Percentiles rank a stretch among this genome's conserved stretches.
phyloP scores from a whole-genome alignment of 2,888 invertebrate species.

The Athetis lepigone region DNA sequence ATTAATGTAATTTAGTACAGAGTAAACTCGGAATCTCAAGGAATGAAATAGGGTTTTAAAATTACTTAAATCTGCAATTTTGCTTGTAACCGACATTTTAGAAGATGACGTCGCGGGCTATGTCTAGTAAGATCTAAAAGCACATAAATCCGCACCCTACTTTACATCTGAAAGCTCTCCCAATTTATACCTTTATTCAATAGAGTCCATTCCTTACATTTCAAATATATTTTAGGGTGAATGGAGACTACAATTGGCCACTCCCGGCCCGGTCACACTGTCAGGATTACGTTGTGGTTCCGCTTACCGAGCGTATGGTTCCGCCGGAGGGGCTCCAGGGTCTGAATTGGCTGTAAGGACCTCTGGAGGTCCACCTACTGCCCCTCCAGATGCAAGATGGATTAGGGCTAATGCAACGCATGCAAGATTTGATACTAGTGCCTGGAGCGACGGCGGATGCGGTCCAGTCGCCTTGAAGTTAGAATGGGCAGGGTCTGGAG shows the following conservation, averaged over 20 bases:
- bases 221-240: conserved; percentile 89
- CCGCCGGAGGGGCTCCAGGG: conserved; percentile 95
- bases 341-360: conserved; percentile 94
- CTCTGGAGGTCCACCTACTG: conserved; percentile 92
- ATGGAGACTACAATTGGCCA: conserved; percentile 91
- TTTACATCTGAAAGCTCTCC: background rate
- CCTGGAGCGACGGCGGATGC: conserved; percentile 97
- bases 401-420: conserved; percentile 95
- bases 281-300: conserved; percentile 95
- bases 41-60: too few species aligned
- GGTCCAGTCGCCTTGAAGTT: conserved; percentile 95
- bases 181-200: background rate
- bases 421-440: conserved; percentile 94
- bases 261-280: conserved; percentile 89
- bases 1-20: background rate
- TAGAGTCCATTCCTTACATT: conserved; percentile 24
- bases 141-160: background rate
- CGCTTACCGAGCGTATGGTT: conserved; percentile 94
- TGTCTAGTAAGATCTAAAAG: background rate
- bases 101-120: too few species aligned
- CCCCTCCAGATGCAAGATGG: conserved; percentile 94
- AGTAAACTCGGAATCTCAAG: too few species aligned
- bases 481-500: conserved; percentile 91
- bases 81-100: too few species aligned
- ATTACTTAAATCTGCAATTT: too few species aligned